phyloP scores from a whole-genome alignment of 2,797 vertebrate species.

The Alexandromys oeconomus region DNA sequence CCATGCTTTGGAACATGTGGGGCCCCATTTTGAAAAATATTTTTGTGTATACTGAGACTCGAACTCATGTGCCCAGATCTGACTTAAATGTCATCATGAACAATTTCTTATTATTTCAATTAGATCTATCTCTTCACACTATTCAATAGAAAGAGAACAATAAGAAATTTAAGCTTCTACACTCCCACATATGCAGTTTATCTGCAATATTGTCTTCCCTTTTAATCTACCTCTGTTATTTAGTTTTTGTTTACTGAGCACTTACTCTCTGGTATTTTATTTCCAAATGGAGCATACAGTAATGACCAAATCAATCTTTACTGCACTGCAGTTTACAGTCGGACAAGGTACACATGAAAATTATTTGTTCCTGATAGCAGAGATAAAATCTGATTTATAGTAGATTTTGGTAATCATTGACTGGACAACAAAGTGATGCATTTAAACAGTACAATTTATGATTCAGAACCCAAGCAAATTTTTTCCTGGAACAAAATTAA shows the following conservation, averaged over 20 bases:
- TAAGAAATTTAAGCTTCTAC: neutral
- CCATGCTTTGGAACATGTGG: neutral
- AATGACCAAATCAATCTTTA: neutral
- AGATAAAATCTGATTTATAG: neutral
- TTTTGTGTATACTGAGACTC: neutral
- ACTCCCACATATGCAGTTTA: fast-evolving
- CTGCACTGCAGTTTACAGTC: neutral
- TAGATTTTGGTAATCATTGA: neutral
- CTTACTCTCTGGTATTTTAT: neutral
- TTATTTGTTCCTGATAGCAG: neutral
- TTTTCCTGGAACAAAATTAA: neutral
- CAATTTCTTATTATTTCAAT: neutral
- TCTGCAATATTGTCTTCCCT: neutral
- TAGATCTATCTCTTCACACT: neutral
- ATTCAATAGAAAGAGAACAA: neutral
- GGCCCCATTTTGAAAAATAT: neutral
- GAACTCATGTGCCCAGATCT: neutral
- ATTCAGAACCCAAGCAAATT: neutral
- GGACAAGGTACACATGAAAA: neutral
- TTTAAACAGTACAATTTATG: neutral
- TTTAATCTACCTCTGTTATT: neutral
- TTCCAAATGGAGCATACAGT: neutral
- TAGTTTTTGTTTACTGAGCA: neutral
- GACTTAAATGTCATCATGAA: neutral
- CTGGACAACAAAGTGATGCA: neutral